Conservation (phyloP, 2,797 vertebrate species). For the Bradypodion ventrale region DNA sequence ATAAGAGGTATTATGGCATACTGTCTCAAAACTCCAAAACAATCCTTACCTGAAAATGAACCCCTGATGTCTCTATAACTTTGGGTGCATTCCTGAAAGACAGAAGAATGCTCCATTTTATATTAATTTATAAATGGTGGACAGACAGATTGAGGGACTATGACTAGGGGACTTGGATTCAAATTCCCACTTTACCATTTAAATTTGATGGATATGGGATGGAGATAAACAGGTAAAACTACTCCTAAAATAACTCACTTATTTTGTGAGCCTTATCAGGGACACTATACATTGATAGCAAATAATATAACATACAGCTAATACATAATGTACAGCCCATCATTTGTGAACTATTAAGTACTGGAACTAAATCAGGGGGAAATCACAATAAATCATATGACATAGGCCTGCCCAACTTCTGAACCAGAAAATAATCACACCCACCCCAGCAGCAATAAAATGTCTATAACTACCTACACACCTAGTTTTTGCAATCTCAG, state of each 20-base stretch:
- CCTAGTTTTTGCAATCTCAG: not conserved
- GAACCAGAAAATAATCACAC: not conserved
- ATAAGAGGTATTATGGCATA: not conserved
- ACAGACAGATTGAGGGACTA: no score
- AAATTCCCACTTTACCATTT: no score
- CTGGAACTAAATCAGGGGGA: slow-evolving; percentile 5
- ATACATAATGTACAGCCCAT: not conserved
- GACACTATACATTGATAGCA: no score
- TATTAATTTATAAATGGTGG: not conserved
- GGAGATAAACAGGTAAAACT: no score
- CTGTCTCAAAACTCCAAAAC: slow-evolving; percentile 21
- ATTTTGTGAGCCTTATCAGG: no score
- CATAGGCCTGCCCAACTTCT: not conserved
- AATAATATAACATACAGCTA: no score
- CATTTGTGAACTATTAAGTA: not conserved
- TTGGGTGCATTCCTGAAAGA: slow-evolving; percentile 86
- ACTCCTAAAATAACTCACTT: no score
- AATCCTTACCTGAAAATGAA: slow-evolving; percentile 94
- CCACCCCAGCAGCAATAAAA: not conserved
- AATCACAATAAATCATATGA: not conserved
- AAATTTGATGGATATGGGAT: no score
- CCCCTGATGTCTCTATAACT: slow-evolving; percentile 95
- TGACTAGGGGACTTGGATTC: no score
- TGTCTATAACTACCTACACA: not conserved
- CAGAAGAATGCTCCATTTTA: slow-evolving; percentile 49